A percentile compares a stretch with the other conserved stretches of the same genome.
These are phyloP conservation scores for Cheilosia grossa DNA, from an alignment of 2,888 invertebrate genomes.

Conservation along the genomic window DNA sequence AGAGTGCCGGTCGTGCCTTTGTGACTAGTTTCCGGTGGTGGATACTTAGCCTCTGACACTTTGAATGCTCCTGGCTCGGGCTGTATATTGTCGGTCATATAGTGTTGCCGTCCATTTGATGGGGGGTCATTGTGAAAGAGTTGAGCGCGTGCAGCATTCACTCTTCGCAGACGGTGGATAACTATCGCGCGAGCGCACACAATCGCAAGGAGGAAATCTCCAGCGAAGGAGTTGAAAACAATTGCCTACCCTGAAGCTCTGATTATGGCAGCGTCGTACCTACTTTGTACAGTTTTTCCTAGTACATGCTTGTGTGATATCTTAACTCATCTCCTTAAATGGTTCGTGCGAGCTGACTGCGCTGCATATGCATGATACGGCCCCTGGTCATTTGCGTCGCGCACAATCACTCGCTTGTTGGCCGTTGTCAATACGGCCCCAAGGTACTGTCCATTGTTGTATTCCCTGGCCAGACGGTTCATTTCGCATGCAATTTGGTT, in stretches of 20 bases:
- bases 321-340: conserved; percentile 73
- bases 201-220: conserved; percentile 64
- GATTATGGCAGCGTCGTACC: conserved; percentile 23
- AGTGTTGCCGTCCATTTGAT: background rate
- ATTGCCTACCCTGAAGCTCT: conserved; percentile 66
- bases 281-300: conserved; percentile 25
- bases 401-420: conserved; percentile 45
- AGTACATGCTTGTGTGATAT: conserved; percentile 67
- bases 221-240: conserved; percentile 60
- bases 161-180: conserved; percentile 17
- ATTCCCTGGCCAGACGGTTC: conserved; percentile 34
- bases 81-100: background rate
- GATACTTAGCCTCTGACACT: conserved; percentile 67
- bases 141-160: conserved; percentile 38
- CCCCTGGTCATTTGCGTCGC: conserved; percentile 50
- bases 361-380: conserved; percentile 44
- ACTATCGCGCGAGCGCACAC: conserved; percentile 30
- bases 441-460: conserved; percentile 64
- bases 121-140: conserved; percentile 54
- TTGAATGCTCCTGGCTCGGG: conserved; percentile 57
- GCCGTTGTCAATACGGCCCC: conserved; percentile 58
- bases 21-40: conserved; percentile 63
- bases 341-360: conserved; percentile 56
- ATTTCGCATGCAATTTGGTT: conserved; percentile 69
- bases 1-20: conserved; percentile 37